Evolutionary conservation across 2,888 invertebrate species (phyloP).

Genomic region (Teleogryllus oceanicus): DNA sequence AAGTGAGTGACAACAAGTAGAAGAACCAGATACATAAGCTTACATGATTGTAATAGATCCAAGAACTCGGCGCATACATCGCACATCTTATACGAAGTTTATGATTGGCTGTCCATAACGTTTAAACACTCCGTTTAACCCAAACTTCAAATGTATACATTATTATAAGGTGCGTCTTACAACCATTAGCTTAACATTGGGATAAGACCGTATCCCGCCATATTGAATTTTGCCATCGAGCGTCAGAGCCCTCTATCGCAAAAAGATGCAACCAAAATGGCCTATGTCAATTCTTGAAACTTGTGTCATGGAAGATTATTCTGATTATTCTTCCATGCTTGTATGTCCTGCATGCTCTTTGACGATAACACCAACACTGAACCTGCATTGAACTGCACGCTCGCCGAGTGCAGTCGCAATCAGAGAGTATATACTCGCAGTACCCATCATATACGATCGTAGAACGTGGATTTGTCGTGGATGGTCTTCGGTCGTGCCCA

Average conservation of each 20-base stretch:
- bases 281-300: too few relatives aligned
- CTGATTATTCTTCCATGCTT: too few relatives aligned
- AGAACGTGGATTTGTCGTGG: too few relatives aligned
- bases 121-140: not conserved
- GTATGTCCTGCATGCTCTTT: too few relatives aligned
- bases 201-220: conserved; percentile 26
- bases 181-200: not conserved
- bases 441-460: too few relatives aligned
- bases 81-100: conserved; percentile 61
- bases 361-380: too few relatives aligned
- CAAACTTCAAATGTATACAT: not conserved
- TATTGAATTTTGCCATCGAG: conserved; percentile 28
- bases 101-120: conserved; percentile 22
- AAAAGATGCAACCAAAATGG: not conserved
- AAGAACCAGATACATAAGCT: conserved; percentile 47
- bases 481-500: too few relatives aligned
- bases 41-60: conserved; percentile 82
- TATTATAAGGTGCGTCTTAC: not conserved
- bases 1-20: conserved; percentile 29
- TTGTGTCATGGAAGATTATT: too few relatives aligned
- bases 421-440: too few relatives aligned
- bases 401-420: too few relatives aligned
- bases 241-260: not conserved
- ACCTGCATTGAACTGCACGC: too few relatives aligned
- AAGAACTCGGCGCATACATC: conserved; percentile 93